Conservation (phyloP, 2,888 invertebrate genomes). For the Graphium colonna region DNA sequence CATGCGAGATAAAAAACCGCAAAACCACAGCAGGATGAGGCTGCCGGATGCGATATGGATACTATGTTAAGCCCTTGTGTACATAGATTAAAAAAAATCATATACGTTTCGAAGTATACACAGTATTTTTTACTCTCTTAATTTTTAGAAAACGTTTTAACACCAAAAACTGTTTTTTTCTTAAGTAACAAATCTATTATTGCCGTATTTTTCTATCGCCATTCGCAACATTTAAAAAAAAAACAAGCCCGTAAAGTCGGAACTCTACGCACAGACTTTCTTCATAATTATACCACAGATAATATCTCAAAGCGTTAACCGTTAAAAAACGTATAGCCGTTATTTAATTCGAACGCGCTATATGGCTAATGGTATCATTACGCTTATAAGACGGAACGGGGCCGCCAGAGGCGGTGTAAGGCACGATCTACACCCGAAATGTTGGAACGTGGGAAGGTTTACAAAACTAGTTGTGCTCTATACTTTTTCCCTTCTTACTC, state of each 20-base stretch:
- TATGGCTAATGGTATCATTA: neutral
- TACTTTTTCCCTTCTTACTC: too few species aligned
- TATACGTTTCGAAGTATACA: too few species aligned
- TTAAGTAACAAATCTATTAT: too few species aligned
- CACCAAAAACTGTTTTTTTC: too few species aligned
- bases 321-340: neutral
- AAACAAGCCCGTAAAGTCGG: neutral
- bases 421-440: neutral
- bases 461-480: too few species aligned
- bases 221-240: too few species aligned
- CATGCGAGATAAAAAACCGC: neutral
- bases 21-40: slow-evolving; percentile 16
- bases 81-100: neutral
- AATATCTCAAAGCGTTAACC: neutral
- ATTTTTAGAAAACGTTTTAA: too few species aligned
- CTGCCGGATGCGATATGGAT: slow-evolving; percentile 13
- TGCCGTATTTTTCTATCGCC: too few species aligned
- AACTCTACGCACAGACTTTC: neutral
- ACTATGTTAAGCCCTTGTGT: neutral
- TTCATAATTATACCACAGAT: neutral
- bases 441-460: neutral
- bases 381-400: neutral
- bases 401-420: neutral
- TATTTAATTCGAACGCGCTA: neutral
- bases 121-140: neutral